phyloP scores from a whole-genome alignment of 1,140 invertebrate genomes.

The Scaptomyza graminum region DNA sequence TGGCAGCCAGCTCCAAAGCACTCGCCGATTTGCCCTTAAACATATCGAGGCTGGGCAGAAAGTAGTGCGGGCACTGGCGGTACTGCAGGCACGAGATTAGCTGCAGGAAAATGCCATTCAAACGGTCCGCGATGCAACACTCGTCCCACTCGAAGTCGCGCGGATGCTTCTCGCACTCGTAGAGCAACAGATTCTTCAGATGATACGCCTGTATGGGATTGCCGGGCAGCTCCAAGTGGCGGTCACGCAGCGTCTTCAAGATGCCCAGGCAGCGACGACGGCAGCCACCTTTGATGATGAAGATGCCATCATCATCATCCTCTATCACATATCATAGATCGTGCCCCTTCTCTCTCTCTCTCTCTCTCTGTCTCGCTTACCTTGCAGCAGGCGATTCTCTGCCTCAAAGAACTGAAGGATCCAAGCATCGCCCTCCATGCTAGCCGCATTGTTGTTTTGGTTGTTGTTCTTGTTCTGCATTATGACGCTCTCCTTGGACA shows the following conservation, averaged over 20 bases:
- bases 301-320: constrained; percentile 15
- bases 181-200: constrained; percentile 94
- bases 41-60: constrained; percentile 93
- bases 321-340: too few species aligned
- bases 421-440: constrained; percentile 98
- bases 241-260: constrained; percentile 94
- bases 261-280: constrained; percentile 93
- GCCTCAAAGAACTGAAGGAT: constrained; percentile 94
- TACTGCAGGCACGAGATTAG: constrained; percentile 97
- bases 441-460: constrained; percentile 82
- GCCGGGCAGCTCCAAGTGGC: constrained; percentile 94
- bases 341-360: background rate
- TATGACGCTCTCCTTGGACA: constrained; percentile 92
- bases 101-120: constrained; percentile 96
- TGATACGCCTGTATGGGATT: constrained; percentile 94
- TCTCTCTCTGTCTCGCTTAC: constrained; percentile 77
- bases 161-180: constrained; percentile 98
- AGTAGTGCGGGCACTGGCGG: constrained; percentile 95
- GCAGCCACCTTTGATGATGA: constrained; percentile 85
- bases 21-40: constrained; percentile 95
- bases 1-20: constrained; percentile 94
- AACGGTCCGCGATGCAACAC: constrained; percentile 92
- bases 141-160: constrained; percentile 97
- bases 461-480: constrained; percentile 91
- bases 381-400: constrained; percentile 92